Conservation (phyloP, 2,888 invertebrate genomes). For the Saturnia pavonia region DNA sequence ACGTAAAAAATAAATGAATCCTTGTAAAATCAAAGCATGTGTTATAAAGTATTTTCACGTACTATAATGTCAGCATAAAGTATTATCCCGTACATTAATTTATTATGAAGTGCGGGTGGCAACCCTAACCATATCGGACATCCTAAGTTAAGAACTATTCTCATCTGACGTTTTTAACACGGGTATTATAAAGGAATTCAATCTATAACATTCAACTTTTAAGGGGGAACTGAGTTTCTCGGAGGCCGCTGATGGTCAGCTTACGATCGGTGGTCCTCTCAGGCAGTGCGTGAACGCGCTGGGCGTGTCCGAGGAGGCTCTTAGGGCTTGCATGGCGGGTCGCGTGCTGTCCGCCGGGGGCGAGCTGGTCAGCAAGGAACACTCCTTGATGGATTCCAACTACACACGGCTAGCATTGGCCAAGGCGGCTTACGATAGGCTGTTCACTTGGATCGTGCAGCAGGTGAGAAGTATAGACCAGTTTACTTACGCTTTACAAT, state of each 20-base stretch:
- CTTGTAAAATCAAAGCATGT: too few relatives aligned
- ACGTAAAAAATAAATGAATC: too few relatives aligned
- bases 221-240: conserved; percentile 83
- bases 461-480: conserved; percentile 44
- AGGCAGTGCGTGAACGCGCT: conserved; percentile 72
- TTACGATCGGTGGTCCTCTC: conserved; percentile 77
- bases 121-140: too few relatives aligned
- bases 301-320: conserved; percentile 84
- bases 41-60: too few relatives aligned
- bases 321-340: conserved; percentile 90
- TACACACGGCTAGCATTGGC: conserved; percentile 96
- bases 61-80: too few relatives aligned
- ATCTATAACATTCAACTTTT: not conserved
- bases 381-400: conserved; percentile 91
- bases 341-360: conserved; percentile 96
- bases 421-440: conserved; percentile 96
- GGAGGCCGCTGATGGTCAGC: conserved; percentile 83
- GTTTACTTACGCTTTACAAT: not conserved
- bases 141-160: too few relatives aligned
- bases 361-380: conserved; percentile 86
- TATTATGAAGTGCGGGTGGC: too few relatives aligned
- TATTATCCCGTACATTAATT: too few relatives aligned
- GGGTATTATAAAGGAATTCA: not conserved
- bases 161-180: too few relatives aligned
- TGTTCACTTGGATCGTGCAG: conserved; percentile 97